Evolutionary conservation across 2,888 invertebrate species (phyloP).

Genomic region (Dioctria rufipes): DNA sequence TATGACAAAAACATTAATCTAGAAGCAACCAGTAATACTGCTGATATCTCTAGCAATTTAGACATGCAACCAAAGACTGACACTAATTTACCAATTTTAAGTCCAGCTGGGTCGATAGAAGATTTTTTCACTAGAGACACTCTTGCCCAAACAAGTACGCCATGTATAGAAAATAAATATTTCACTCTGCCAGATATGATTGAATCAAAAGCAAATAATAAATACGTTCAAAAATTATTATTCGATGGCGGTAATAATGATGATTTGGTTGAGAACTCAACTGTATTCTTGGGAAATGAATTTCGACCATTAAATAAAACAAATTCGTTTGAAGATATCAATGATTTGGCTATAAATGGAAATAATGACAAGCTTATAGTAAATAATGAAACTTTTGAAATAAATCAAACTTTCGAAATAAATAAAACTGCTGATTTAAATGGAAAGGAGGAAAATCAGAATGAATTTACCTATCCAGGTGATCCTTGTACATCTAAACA

Average conservation of each 20-base stretch:
- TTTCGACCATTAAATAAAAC: slow-evolving; percentile 15
- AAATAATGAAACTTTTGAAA: slow-evolving; percentile 49
- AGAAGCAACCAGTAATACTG: neutral
- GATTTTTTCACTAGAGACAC: slow-evolving; percentile 41
- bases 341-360: neutral
- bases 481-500: slow-evolving; percentile 60
- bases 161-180: slow-evolving; percentile 52
- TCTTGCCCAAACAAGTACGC: slow-evolving; percentile 58
- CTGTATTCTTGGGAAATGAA: neutral
- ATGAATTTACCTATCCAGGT: slow-evolving; percentile 51
- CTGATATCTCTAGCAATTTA: slow-evolving; percentile 18
- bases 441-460: slow-evolving; percentile 2
- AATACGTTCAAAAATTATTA: slow-evolving; percentile 7
- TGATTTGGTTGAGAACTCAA: neutral
- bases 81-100: slow-evolving; percentile 39
- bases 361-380: neutral
- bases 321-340: neutral
- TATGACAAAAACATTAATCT: slow-evolving; percentile 13
- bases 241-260: too few relatives aligned
- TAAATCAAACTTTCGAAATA: slow-evolving; percentile 57
- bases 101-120: slow-evolving; percentile 46
- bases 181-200: neutral
- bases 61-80: slow-evolving; percentile 44
- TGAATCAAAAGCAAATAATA: neutral
- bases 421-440: slow-evolving; percentile 56